Evolutionary conservation across 2,888 invertebrate species (phyloP).

Genomic region (Acanthosepion lycidas): DNA sequence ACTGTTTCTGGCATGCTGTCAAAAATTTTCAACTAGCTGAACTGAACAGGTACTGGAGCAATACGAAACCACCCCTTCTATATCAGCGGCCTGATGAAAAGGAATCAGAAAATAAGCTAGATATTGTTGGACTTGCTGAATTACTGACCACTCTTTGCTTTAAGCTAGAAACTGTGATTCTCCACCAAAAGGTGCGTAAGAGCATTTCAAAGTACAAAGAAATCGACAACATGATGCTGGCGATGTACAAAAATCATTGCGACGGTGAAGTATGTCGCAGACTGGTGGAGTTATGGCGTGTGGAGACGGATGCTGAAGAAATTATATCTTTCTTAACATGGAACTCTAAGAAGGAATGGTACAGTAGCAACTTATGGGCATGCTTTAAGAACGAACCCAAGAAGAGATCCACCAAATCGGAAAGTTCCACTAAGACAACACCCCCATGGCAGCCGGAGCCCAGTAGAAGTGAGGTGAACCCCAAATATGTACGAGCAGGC

Average conservation of each 20-base stretch:
- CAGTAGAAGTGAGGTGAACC: neutral
- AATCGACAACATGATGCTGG: slow-evolving; percentile 39
- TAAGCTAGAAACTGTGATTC: slow-evolving; percentile 44
- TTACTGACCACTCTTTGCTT: slow-evolving; percentile 36
- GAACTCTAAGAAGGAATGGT: slow-evolving; percentile 41
- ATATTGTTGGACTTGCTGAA: slow-evolving; percentile 39
- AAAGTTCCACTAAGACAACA: neutral
- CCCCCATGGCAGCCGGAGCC: neutral
- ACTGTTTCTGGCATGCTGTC: slow-evolving; percentile 46
- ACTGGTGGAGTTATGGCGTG: slow-evolving; percentile 37
- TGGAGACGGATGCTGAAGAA: slow-evolving; percentile 25
- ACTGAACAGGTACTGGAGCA: slow-evolving; percentile 40
- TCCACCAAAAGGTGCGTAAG: neutral
- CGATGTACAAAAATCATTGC: slow-evolving; percentile 8
- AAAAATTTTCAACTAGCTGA: slow-evolving; percentile 47
- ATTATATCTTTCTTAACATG: slow-evolving; percentile 35
- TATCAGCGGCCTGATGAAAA: neutral
- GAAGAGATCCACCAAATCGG: neutral
- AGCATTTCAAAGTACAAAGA: slow-evolving; percentile 41
- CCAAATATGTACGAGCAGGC: neutral
- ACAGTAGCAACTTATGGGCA: slow-evolving; percentile 25
- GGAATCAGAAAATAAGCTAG: neutral
- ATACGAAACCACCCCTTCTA: slow-evolving; percentile 36
- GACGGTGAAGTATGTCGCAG: slow-evolving; percentile 11
- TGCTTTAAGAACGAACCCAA: slow-evolving; percentile 38